Percentiles rank a stretch among this genome's conserved stretches.
Conservation (phyloP, 2,888 invertebrate genomes). For the Neoitamus cyanurus region DNA sequence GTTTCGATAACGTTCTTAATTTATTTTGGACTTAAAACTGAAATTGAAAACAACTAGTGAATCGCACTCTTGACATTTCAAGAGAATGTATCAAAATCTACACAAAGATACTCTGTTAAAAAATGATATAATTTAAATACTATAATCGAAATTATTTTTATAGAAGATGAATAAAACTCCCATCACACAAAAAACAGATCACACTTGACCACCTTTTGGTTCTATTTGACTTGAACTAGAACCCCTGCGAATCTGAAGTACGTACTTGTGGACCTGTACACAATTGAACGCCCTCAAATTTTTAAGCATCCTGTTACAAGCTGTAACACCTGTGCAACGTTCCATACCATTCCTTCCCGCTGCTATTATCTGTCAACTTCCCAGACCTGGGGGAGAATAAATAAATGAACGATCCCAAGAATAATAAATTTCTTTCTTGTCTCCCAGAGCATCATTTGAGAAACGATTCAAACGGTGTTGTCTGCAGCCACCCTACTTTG, state of each 20-base stretch:
- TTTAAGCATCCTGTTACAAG: background rate
- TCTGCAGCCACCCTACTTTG: background rate
- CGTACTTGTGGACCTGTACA: background rate
- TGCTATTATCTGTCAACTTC: background rate
- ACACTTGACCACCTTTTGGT: background rate
- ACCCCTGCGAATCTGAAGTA: background rate
- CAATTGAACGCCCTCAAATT: background rate
- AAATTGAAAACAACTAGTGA: too few relatives aligned
- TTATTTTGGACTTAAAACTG: too few relatives aligned
- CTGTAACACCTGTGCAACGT: background rate
- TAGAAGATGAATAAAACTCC: too few relatives aligned
- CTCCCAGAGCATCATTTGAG: background rate
- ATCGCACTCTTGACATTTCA: too few relatives aligned
- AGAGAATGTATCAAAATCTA: too few relatives aligned
- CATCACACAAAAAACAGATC: background rate
- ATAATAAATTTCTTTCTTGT: background rate
- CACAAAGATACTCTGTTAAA: too few relatives aligned
- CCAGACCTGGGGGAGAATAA: background rate
- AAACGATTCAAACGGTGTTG: background rate
- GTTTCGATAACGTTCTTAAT: too few relatives aligned
- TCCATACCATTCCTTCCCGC: background rate
- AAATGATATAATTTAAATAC: too few relatives aligned
- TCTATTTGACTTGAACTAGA: background rate
- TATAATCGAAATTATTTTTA: too few relatives aligned
- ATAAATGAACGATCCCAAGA: background rate